These are phyloP conservation scores for Platysteira castanea DNA, from an alignment of 2,113 vertebrate species.

Conservation along the genomic window DNA sequence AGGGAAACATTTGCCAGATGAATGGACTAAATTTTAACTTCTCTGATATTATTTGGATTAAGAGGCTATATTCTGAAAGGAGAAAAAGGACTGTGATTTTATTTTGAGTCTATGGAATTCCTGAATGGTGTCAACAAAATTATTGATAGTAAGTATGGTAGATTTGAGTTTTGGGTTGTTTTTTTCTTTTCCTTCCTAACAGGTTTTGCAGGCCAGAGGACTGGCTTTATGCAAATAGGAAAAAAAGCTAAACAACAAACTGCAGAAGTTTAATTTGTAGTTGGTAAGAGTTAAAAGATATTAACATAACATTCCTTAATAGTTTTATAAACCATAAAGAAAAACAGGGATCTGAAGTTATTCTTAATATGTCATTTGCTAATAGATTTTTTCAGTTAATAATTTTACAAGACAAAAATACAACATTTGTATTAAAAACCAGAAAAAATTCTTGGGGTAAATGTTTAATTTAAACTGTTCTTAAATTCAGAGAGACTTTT, in stretches of 20 bases:
- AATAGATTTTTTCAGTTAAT: background rate
- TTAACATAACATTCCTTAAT: background rate
- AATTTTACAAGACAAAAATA: background rate
- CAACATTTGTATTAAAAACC: background rate
- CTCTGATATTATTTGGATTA: slow-evolving; percentile 79
- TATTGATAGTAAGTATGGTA: slow-evolving; percentile 63
- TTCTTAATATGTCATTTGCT: background rate
- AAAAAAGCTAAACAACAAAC: background rate
- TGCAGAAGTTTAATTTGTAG: background rate
- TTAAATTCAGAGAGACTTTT: background rate
- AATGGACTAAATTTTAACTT: slow-evolving; percentile 77
- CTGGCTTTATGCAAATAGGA: background rate
- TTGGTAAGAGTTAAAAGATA: background rate
- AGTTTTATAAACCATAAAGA: background rate
- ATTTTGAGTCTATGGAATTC: slow-evolving; percentile 79
- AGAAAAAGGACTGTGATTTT: slow-evolving; percentile 92
- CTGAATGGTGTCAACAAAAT: slow-evolving; percentile 62
- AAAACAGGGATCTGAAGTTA: background rate
- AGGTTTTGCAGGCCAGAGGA: slow-evolving; percentile 51
- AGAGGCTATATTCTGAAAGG: slow-evolving; percentile 76
- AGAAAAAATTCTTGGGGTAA: background rate
- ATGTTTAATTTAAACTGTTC: background rate
- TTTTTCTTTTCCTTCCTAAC: slow-evolving; percentile 31
- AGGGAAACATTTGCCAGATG: slow-evolving; percentile 69
- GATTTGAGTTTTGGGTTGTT: slow-evolving; percentile 51